Conservation (phyloP, 1,140 invertebrate genomes). For the Ostrea denselamellosa region DNA sequence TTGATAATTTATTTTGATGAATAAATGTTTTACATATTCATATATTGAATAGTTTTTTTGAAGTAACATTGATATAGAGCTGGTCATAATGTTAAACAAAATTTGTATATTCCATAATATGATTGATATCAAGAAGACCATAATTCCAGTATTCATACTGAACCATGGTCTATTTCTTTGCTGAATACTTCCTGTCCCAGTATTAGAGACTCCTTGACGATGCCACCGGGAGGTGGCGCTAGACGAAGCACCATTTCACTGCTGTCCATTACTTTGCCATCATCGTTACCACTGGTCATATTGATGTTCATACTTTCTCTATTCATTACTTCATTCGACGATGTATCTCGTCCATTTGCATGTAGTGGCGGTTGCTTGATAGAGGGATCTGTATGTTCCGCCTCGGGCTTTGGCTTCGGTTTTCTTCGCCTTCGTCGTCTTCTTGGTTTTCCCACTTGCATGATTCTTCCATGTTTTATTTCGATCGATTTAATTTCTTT, state of each 20-base stretch:
- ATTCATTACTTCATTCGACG: not conserved
- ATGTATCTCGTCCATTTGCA: not conserved
- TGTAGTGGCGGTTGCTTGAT: not conserved
- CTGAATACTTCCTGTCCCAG: not conserved
- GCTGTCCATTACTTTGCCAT: not conserved
- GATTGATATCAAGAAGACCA: too few relatives aligned
- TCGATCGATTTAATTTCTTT: slow-evolving; percentile 39
- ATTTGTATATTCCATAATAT: too few relatives aligned
- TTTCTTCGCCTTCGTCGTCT: not conserved
- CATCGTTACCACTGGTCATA: not conserved
- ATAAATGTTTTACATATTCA: not conserved
- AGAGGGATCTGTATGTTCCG: not conserved
- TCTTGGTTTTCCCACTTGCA: slow-evolving; percentile 45
- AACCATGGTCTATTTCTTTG: not conserved
- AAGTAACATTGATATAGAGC: too few relatives aligned
- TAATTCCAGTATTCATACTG: too few relatives aligned
- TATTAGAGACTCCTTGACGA: not conserved
- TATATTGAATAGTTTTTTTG: too few relatives aligned
- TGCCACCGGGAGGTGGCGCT: not conserved
- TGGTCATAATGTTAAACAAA: too few relatives aligned
- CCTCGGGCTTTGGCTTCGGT: slow-evolving; percentile 14
- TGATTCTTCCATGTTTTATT: slow-evolving; percentile 48
- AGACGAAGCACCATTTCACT: not conserved
- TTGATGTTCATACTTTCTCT: not conserved
- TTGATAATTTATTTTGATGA: slow-evolving; percentile 10